These are phyloP conservation scores for Spodoptera picta DNA, from an alignment of 2,888 invertebrate species.

Conservation along the genomic window DNA sequence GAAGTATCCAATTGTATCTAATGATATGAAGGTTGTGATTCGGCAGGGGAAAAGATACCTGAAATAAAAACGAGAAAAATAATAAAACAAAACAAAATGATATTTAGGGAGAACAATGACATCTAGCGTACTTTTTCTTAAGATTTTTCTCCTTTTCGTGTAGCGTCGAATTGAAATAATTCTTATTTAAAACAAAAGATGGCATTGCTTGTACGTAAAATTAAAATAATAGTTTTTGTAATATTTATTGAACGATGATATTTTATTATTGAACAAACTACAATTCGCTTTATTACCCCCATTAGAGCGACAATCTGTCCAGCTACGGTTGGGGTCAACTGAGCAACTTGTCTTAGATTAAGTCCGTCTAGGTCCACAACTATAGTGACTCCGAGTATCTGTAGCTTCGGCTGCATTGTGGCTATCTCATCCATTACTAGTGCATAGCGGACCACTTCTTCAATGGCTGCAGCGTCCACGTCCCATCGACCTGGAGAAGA, in stretches of 20 bases:
- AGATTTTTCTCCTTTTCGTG: neutral
- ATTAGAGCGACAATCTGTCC: slow-evolving; percentile 80
- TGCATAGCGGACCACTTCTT: slow-evolving; percentile 79
- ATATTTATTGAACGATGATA: too few relatives aligned
- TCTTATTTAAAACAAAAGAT: slow-evolving; percentile 22
- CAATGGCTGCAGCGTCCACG: slow-evolving; percentile 70
- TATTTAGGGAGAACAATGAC: slow-evolving; percentile 11
- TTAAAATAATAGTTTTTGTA: neutral
- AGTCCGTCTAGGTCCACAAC: slow-evolving; percentile 82
- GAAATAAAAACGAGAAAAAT: slow-evolving; percentile 47
- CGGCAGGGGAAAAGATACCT: slow-evolving; percentile 92
- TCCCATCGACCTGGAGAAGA: slow-evolving; percentile 78
- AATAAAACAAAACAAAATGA: neutral
- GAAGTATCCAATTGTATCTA: slow-evolving; percentile 93
- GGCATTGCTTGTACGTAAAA: slow-evolving; percentile 2
- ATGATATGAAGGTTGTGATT: slow-evolving; percentile 93
- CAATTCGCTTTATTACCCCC: slow-evolving; percentile 70
- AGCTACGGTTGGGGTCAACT: slow-evolving; percentile 77
- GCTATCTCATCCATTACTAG: slow-evolving; percentile 82
- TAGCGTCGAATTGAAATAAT: neutral
- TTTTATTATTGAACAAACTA: neutral
- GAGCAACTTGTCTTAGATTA: slow-evolving; percentile 73
- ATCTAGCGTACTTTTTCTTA: slow-evolving; percentile 14
- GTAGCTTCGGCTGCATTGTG: slow-evolving; percentile 80
- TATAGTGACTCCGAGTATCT: slow-evolving; percentile 82